phyloP scores from a whole-genome alignment of 2,888 invertebrate genomes.

The Lasiommata megera region DNA sequence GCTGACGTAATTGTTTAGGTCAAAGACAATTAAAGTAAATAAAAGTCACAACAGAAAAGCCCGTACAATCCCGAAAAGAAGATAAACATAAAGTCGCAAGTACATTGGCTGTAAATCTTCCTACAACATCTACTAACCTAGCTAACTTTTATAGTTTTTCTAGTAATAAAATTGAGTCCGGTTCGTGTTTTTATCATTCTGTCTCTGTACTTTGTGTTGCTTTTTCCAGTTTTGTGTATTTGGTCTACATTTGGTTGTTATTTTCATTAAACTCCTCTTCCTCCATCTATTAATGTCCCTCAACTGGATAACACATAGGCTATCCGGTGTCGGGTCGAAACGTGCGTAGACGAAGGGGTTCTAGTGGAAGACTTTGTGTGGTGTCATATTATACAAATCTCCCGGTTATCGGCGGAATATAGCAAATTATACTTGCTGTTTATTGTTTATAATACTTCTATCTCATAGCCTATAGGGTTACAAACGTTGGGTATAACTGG shows the following conservation, averaged over 20 bases:
- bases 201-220: conserved; percentile 39
- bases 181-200: conserved; percentile 37
- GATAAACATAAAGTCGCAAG: conserved; percentile 14
- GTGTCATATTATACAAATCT: no score
- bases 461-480: no score
- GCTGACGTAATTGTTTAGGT: conserved; percentile 1
- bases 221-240: conserved; percentile 44
- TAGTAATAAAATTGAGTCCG: conserved; percentile 43
- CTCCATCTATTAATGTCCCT: no score
- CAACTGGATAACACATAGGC: no score
- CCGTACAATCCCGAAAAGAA: conserved; percentile 5
- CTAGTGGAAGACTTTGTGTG: no score
- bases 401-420: no score
- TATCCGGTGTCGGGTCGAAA: no score
- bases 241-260: background rate
- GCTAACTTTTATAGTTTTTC: conserved; percentile 15
- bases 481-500: no score
- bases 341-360: no score
- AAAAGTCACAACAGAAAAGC: conserved; percentile 7
- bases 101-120: conserved; percentile 19
- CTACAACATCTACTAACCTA: conserved; percentile 15
- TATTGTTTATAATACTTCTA: no score
- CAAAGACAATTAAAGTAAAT: conserved; percentile 11
- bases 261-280: no score
- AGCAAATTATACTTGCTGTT: no score